Evolutionary conservation across 2,113 vertebrate genomes (phyloP).

Genomic region (Notarius quadriscutis): DNA sequence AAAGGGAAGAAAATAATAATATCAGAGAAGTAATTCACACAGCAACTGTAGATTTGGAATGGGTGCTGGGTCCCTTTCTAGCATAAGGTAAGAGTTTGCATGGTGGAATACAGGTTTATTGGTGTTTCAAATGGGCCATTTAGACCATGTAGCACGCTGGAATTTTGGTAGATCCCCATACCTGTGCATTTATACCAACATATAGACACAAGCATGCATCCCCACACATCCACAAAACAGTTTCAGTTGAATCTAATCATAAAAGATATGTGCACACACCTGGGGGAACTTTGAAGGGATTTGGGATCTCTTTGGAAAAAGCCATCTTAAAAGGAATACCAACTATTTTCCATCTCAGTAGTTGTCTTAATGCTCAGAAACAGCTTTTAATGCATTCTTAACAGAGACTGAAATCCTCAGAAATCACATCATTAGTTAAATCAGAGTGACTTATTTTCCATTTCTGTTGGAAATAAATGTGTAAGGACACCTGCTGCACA

Average conservation of each 20-base stretch:
- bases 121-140: slow-evolving; percentile 60
- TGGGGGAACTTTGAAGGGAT: slow-evolving; percentile 58
- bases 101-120: slow-evolving; percentile 56
- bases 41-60: slow-evolving; percentile 80
- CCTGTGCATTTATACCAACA: slow-evolving; percentile 55
- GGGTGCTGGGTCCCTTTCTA: slow-evolving; percentile 58
- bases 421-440: slow-evolving; percentile 60
- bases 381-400: slow-evolving; percentile 63
- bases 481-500: slow-evolving; percentile 58
- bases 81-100: slow-evolving; percentile 60
- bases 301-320: slow-evolving; percentile 76
- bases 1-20: slow-evolving; percentile 77
- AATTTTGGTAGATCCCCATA: slow-evolving; percentile 67
- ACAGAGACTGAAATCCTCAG: slow-evolving; percentile 70
- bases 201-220: slow-evolving; percentile 42
- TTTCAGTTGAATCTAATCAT: slow-evolving; percentile 24
- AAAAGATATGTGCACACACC: slow-evolving; percentile 26
- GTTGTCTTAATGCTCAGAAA: slow-evolving; percentile 50
- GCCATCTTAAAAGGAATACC: slow-evolving; percentile 76
- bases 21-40: slow-evolving; percentile 77
- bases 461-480: slow-evolving; percentile 76
- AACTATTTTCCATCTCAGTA: slow-evolving; percentile 75
- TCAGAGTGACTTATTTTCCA: slow-evolving; percentile 71
- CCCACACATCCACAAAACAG: slow-evolving; percentile 18
- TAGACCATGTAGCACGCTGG: slow-evolving; percentile 73